phyloP scores from a whole-genome alignment of 2,888 invertebrate genomes.

The Drosophila phalerata region DNA sequence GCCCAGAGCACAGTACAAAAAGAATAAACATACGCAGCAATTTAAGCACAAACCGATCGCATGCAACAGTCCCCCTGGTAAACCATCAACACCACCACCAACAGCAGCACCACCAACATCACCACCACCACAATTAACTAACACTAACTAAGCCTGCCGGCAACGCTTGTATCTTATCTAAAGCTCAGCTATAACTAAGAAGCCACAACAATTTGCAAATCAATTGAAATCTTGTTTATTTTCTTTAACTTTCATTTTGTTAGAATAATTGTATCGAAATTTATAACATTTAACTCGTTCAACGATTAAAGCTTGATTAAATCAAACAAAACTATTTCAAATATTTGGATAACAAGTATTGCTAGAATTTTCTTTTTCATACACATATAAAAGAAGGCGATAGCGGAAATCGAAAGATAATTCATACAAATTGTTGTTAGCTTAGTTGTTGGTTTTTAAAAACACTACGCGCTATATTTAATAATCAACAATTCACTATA shows the following conservation, averaged over 20 bases:
- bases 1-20: conserved; percentile 77
- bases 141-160: conserved; percentile 59
- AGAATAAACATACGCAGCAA: conserved; percentile 44
- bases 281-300: conserved; percentile 76
- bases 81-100: conserved; percentile 3
- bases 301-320: conserved; percentile 82
- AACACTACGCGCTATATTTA: conserved; percentile 76
- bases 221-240: conserved; percentile 43
- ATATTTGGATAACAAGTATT: conserved; percentile 13
- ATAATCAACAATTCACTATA: conserved; percentile 81
- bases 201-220: conserved; percentile 77
- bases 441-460: conserved; percentile 63
- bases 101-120: conserved; percentile 12
- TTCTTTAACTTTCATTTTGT: conserved; percentile 1
- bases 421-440: conserved; percentile 52
- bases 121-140: conserved; percentile 49
- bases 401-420: conserved; percentile 5
- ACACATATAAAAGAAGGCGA: conserved; percentile 21
- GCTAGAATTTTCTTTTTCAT: conserved; percentile 11
- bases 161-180: conserved; percentile 58
- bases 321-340: conserved; percentile 33
- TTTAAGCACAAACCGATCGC: conserved; percentile 30
- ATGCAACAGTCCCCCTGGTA: conserved; percentile 18
- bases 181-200: conserved; percentile 73
- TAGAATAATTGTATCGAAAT: conserved; percentile 32